Conservation (phyloP, 2,797 vertebrate genomes). For the Hoplostethus mediterraneus region DNA sequence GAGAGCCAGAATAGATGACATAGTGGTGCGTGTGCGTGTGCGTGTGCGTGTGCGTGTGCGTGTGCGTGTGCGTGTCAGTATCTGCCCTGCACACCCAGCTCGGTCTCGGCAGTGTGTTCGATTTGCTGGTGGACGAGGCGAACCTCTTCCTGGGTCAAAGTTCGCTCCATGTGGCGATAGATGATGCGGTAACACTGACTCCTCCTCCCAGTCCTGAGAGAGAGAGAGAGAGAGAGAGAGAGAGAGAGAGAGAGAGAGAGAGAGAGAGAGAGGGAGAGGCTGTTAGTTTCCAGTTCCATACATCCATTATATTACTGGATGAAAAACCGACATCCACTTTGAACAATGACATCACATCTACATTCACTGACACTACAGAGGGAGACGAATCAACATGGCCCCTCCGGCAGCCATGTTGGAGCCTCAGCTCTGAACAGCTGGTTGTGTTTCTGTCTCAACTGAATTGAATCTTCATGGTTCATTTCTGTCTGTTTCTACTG, state of each 20-base stretch:
- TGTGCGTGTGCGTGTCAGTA: constrained; percentile 79
- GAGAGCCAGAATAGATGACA: too few species aligned
- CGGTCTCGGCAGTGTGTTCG: constrained; percentile 78
- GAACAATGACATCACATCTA: too few species aligned
- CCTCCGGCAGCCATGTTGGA: too few species aligned
- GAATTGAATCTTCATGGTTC: too few species aligned
- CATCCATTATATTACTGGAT: too few species aligned
- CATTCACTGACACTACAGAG: too few species aligned
- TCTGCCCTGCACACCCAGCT: constrained; percentile 90
- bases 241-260: constrained; percentile 11
- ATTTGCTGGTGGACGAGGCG: constrained; percentile 85
- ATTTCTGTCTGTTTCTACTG: too few species aligned
- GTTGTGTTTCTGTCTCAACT: too few species aligned
- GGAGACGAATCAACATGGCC: too few species aligned
- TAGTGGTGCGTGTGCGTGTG: constrained; percentile 4
- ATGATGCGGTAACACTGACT: constrained; percentile 93
- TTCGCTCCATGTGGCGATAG: constrained; percentile 95
- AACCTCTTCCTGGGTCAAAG: constrained; percentile 90
- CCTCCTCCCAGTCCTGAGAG: constrained; percentile 86
- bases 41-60: constrained; percentile 17
- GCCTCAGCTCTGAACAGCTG: too few species aligned
- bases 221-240: not conserved
- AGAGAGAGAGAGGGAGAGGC: not conserved
- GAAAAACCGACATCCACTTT: too few species aligned
- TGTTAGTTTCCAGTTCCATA: too few species aligned